These are phyloP conservation scores for Tipula unca DNA, from an alignment of 2,888 invertebrate genomes.

Conservation along the genomic window DNA sequence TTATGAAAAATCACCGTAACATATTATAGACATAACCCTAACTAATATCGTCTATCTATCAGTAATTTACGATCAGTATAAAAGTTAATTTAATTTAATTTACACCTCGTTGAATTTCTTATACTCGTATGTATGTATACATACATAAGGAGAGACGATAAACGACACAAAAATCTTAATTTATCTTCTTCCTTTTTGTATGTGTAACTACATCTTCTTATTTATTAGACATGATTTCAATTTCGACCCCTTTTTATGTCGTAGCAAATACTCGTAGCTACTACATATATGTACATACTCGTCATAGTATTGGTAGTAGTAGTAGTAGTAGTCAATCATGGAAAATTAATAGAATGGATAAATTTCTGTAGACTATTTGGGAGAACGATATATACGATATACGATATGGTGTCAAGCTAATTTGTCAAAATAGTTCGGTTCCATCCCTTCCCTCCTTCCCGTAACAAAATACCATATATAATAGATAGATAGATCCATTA, in stretches of 20 bases:
- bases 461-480: neutral
- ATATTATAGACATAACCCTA: neutral
- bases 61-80: neutral
- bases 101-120: neutral
- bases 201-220: neutral
- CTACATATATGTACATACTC: neutral
- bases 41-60: neutral
- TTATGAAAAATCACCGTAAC: neutral
- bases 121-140: neutral
- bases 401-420: neutral
- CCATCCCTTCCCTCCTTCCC: neutral
- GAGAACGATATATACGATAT: neutral
- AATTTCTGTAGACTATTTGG: neutral
- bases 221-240: neutral
- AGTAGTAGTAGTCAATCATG: neutral
- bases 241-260: neutral
- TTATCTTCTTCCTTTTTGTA: neutral
- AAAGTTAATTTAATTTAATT: slow-evolving; percentile 9
- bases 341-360: neutral
- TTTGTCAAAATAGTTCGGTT: neutral
- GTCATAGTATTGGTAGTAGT: neutral
- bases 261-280: neutral
- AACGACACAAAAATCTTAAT: neutral
- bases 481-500: too few relatives aligned
- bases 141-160: neutral